Evolutionary conservation across 2,888 invertebrate genomes (phyloP).

Genomic region (Sycophila texana): DNA sequence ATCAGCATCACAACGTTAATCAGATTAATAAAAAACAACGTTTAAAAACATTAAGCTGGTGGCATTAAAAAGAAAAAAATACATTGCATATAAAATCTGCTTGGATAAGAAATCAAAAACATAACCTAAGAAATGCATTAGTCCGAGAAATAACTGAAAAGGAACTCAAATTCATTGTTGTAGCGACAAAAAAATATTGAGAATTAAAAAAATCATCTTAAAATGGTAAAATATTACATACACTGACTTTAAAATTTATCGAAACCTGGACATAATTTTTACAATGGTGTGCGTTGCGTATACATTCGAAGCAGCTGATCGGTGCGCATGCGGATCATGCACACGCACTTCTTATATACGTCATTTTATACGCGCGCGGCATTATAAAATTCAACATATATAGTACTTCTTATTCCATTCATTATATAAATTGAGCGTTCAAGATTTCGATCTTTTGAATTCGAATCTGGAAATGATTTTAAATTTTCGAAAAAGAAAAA

Average conservation of each 20-base stretch:
- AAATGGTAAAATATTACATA: neutral
- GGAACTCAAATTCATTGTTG: neutral
- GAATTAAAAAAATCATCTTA: neutral
- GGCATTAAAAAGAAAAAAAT: neutral
- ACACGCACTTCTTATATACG: too few species aligned
- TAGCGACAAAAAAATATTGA: neutral
- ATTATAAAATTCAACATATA: too few species aligned
- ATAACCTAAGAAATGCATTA: conserved; percentile 29
- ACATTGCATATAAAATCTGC: neutral
- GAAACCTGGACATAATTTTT: conserved; percentile 9
- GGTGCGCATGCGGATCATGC: neutral
- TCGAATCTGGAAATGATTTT: too few species aligned
- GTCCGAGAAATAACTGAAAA: conserved; percentile 9
- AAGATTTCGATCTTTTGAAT: too few species aligned
- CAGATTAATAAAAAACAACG: too few species aligned
- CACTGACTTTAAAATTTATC: neutral
- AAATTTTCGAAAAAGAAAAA: too few species aligned
- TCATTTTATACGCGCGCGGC: too few species aligned
- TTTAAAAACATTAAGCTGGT: too few species aligned
- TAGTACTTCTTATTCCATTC: too few species aligned
- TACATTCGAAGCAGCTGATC: neutral
- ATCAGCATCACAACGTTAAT: neutral
- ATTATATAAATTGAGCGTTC: too few species aligned
- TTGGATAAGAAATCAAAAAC: conserved; percentile 17
- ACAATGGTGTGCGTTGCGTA: conserved; percentile 4